Conservation (phyloP, 1,140 invertebrate genomes). For the Anastatus disparis region DNA sequence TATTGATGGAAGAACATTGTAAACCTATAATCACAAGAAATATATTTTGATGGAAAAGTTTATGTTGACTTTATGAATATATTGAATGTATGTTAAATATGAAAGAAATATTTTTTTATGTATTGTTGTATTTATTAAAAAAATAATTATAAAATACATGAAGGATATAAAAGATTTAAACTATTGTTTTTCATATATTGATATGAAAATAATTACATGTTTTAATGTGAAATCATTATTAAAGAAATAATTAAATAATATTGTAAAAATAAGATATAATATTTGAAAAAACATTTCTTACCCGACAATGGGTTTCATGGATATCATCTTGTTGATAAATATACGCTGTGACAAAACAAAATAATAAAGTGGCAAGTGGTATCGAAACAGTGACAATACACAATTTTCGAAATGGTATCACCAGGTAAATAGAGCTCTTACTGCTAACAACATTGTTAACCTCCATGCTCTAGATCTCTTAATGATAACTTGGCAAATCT, state of each 20-base stretch:
- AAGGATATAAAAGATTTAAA: too few relatives aligned
- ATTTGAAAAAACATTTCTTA: constrained; percentile 66
- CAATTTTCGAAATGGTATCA: constrained; percentile 74
- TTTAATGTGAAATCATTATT: not conserved
- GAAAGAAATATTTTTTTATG: too few relatives aligned
- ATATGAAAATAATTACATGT: not conserved
- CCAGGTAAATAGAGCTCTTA: constrained; percentile 64
- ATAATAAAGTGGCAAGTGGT: constrained; percentile 81
- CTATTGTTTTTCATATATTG: not conserved
- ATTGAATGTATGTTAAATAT: too few relatives aligned
- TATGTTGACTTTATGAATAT: too few relatives aligned
- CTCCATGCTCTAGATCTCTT: constrained; percentile 55
- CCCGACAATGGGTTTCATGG: constrained; percentile 91
- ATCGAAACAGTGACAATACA: constrained; percentile 84
- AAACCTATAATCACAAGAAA: constrained; percentile 72
- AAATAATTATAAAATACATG: too few relatives aligned
- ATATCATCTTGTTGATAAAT: constrained; percentile 91
- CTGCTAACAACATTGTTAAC: constrained; percentile 59
- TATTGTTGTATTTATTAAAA: too few relatives aligned
- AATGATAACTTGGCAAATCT: constrained; percentile 5
- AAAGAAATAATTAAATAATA: too few relatives aligned
- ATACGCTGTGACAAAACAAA: constrained; percentile 87
- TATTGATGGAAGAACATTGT: constrained; percentile 91
- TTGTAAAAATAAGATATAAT: not conserved
- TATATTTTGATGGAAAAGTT: too few relatives aligned